Evolutionary conservation across 2,888 invertebrate genomes (phyloP).

Genomic region (Agelastica alni): DNA sequence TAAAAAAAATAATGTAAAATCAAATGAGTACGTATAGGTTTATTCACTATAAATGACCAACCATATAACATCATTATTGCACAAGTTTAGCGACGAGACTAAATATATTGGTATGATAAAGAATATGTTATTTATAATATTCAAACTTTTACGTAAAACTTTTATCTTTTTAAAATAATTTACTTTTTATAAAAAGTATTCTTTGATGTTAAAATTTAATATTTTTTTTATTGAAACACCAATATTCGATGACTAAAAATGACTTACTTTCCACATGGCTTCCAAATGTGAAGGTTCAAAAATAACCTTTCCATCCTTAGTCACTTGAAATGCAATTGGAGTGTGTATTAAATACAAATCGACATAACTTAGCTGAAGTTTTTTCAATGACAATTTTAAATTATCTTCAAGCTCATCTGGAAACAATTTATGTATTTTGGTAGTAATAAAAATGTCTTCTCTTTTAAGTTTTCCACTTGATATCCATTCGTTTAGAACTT

Average conservation of each 20-base stretch:
- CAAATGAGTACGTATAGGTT: too few relatives aligned
- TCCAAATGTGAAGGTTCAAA: slow-evolving; percentile 70
- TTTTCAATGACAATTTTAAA: slow-evolving; percentile 66
- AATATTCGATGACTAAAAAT: background rate
- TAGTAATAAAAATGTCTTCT: slow-evolving; percentile 77
- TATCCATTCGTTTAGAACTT: slow-evolving; percentile 71
- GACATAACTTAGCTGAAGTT: slow-evolving; percentile 73
- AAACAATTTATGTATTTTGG: slow-evolving; percentile 44
- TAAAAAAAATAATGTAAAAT: too few relatives aligned
- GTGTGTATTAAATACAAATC: slow-evolving; percentile 80
- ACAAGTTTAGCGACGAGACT: too few relatives aligned
- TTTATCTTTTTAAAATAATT: too few relatives aligned
- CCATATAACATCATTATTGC: too few relatives aligned
- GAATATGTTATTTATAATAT: too few relatives aligned
- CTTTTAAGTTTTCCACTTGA: slow-evolving; percentile 67
- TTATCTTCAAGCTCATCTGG: slow-evolving; percentile 63
- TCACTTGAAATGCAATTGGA: slow-evolving; percentile 69
- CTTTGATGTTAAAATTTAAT: too few relatives aligned
- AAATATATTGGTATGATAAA: too few relatives aligned
- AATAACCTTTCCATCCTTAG: slow-evolving; percentile 56
- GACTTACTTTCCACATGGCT: slow-evolving; percentile 69
- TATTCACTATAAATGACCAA: too few relatives aligned
- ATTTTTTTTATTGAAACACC: background rate
- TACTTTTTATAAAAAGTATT: too few relatives aligned
- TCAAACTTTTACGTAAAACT: too few relatives aligned